Base-by-base conservation (phyloP, 2,888 invertebrate genomes). In the Rhamphomyia laevipes region DNA sequence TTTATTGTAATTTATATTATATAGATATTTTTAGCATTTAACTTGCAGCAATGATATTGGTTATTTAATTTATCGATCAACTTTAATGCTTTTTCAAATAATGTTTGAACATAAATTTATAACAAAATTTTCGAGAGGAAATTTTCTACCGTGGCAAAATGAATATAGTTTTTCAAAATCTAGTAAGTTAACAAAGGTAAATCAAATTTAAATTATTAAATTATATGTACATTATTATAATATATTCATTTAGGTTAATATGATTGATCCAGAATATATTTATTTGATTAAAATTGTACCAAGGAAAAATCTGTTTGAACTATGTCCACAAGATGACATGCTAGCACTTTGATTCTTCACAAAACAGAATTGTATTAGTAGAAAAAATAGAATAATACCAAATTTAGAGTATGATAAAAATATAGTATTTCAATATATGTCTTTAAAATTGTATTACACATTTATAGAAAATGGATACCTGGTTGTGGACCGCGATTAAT, bases 301-400 rank as follows among this genome's bases (percentile, higher is more conserved):
- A 15, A 82, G 81, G 53, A 67, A 70, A 43, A 68, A 77, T 52
- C 61, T 84, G 1, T 64, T 61, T 30, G 58, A 66, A 35, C 72
- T 77, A 0, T 76, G 77, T 48, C 63, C 71, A 2, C 64, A 74
- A 0, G 73, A 77, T 30, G 74, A 84, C 59, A 62, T 84, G 37
- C 73, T 78, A 37, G 69, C 78, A 0, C 73, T 86, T 33, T 84
- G 79, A 77, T 82, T 78, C 65, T 89, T 87, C 62, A 71, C 85
- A 12, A 77, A 75, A 56, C 78, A 82, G 48, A 77, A 81, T 57
- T 76, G 79, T 63, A 69, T 75, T 43, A 75, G 76, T 31, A 76
- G 80, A 47, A 71, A 69, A 10, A 77, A 73, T 45, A 74, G 74
- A 58, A 70, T 88, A 10, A 84, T 88, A 63, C 82, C 84, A 12